phyloP scores from a whole-genome alignment of 2,797 vertebrate genomes.

The Oryzias sinensis region DNA sequence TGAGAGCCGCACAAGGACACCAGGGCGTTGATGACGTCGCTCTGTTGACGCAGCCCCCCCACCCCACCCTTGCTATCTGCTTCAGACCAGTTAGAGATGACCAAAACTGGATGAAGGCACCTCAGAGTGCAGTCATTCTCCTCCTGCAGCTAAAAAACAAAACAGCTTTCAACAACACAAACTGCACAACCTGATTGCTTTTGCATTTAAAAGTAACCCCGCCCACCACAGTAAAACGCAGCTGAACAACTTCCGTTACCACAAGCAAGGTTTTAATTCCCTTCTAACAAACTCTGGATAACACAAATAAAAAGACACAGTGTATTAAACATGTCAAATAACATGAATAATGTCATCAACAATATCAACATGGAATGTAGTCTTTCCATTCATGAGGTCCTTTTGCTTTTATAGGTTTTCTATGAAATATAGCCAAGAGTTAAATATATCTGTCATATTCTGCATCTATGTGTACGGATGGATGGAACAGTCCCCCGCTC shows the following conservation, averaged over 20 bases:
- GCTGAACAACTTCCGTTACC: conserved; percentile 24
- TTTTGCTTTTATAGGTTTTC: conserved; percentile 66
- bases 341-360: conserved; percentile 78
- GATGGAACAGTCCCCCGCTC: conserved; percentile 52
- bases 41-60: conserved; percentile 52
- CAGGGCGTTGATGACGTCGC: conserved; percentile 14
- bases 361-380: conserved; percentile 81
- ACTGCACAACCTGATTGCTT: background rate
- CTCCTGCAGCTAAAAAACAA: conserved; percentile 1
- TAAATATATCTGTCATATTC: conserved; percentile 71
- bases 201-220: background rate
- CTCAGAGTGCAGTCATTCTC: conserved; percentile 13
- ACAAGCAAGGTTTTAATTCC: conserved; percentile 77
- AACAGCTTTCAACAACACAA: background rate
- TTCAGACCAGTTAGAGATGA: conserved; percentile 41
- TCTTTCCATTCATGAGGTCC: conserved; percentile 57
- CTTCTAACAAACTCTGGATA: conserved; percentile 68
- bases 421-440: conserved; percentile 80
- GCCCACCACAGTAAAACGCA: background rate
- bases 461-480: conserved; percentile 48
- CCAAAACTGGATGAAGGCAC: conserved; percentile 33
- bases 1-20: background rate
- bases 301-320: conserved; percentile 70
- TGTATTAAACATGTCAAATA: conserved; percentile 78
- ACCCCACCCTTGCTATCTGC: conserved; percentile 15